Conservation (phyloP, 2,888 invertebrate genomes). For the Noctua janthe region DNA sequence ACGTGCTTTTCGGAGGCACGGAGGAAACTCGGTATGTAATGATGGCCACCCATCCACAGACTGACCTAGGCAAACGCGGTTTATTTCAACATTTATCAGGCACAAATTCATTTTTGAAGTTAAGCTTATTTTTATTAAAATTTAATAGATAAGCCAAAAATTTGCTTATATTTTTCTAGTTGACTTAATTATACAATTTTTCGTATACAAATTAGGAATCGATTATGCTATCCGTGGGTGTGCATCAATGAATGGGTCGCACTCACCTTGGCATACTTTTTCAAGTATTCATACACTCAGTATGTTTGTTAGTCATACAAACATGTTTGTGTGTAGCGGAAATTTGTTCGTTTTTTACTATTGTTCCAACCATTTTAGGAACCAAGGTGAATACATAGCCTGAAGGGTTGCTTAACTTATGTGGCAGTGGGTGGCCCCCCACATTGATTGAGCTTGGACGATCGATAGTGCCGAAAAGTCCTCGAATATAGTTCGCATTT, state of each 20-base stretch:
- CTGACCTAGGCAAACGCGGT: too few relatives aligned
- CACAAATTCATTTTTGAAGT: too few relatives aligned
- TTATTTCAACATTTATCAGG: too few relatives aligned
- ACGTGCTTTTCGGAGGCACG: too few relatives aligned
- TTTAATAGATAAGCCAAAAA: background rate
- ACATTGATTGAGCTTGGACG: too few relatives aligned
- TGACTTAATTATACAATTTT: background rate
- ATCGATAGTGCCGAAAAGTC: background rate
- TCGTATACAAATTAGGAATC: slow-evolving; percentile 45
- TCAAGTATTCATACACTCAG: slow-evolving; percentile 43
- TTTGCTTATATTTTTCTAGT: too few relatives aligned
- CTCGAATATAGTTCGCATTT: background rate
- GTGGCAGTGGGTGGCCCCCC: background rate
- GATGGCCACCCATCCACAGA: too few relatives aligned
- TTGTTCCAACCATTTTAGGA: slow-evolving; percentile 2
- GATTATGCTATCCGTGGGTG: slow-evolving; percentile 42
- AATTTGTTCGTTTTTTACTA: slow-evolving; percentile 4
- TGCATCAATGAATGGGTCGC: slow-evolving; percentile 57
- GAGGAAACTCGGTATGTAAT: too few relatives aligned
- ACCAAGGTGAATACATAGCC: background rate
- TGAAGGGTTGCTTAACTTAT: background rate
- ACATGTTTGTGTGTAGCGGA: slow-evolving; percentile 10
- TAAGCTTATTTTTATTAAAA: background rate
- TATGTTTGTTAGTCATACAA: slow-evolving; percentile 42
- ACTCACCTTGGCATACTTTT: slow-evolving; percentile 61